Evolutionary conservation across 1,140 invertebrate species (phyloP).

Genomic region (roundworm (Caenorhabditis elegans)): DNA sequence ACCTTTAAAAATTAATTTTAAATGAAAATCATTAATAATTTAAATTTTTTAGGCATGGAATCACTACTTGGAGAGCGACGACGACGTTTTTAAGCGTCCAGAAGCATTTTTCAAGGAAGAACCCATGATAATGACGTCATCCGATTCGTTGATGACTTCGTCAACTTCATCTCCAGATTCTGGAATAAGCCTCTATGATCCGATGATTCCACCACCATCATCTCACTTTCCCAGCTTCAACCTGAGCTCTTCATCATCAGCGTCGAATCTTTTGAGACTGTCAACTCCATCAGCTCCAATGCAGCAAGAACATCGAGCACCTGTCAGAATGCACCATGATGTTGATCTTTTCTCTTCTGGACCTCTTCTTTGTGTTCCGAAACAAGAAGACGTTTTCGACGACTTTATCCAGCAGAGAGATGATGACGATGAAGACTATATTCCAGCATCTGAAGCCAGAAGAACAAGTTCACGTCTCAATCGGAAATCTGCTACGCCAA

Average conservation of each 20-base stretch:
- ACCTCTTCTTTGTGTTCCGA: background rate
- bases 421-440: background rate
- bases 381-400: conserved; percentile 1
- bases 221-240: background rate
- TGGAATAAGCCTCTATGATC: background rate
- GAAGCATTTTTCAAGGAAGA: conserved; percentile 20
- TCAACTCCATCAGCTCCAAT: background rate
- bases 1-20: too few species aligned
- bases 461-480: background rate
- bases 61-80: conserved; percentile 10
- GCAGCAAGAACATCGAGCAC: background rate
- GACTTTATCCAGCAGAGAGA: background rate
- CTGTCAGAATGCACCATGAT: background rate
- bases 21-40: background rate
- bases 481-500: background rate
- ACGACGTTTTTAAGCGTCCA: background rate
- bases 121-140: background rate
- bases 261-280: background rate
- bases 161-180: conserved; percentile 9
- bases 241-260: background rate
- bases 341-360: background rate
- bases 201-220: background rate
- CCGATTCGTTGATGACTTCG: background rate
- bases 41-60: background rate
- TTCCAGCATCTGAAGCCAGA: background rate